Conservation (phyloP, 2,113 vertebrate species). For the Coptodon bakossiorum region DNA sequence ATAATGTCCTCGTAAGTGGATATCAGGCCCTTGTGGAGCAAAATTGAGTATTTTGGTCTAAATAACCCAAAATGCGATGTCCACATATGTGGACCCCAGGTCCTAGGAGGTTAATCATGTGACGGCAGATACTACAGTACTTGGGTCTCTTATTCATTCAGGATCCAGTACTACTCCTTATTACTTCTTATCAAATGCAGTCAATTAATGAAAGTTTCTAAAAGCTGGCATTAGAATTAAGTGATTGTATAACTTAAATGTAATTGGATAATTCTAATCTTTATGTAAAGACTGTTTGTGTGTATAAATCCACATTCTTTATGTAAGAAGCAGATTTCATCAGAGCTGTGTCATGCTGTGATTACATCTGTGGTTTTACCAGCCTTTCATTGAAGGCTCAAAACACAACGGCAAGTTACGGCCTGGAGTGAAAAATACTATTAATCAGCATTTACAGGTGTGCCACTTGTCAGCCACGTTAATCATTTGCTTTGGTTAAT, state of each 20-base stretch:
- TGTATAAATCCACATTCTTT: neutral
- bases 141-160: neutral
- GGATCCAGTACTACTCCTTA: rapidly evolving
- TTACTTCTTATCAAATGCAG: neutral
- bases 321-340: neutral
- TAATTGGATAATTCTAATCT: neutral
- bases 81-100: rapidly evolving
- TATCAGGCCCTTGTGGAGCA: neutral
- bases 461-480: neutral
- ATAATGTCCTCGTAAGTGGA: rapidly evolving
- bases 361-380: neutral
- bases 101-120: neutral
- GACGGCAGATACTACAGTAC: too few species aligned
- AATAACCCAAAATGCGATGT: neutral
- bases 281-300: neutral
- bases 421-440: neutral
- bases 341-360: rapidly evolving
- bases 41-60: neutral
- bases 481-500: neutral
- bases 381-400: neutral
- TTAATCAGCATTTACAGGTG: neutral
- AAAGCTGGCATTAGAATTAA: neutral
- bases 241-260: neutral
- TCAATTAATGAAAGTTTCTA: neutral
- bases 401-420: rapidly evolving